Evolutionary conservation across 1,140 invertebrate genomes (phyloP).

Genomic region (Drosophila kikkawai): DNA sequence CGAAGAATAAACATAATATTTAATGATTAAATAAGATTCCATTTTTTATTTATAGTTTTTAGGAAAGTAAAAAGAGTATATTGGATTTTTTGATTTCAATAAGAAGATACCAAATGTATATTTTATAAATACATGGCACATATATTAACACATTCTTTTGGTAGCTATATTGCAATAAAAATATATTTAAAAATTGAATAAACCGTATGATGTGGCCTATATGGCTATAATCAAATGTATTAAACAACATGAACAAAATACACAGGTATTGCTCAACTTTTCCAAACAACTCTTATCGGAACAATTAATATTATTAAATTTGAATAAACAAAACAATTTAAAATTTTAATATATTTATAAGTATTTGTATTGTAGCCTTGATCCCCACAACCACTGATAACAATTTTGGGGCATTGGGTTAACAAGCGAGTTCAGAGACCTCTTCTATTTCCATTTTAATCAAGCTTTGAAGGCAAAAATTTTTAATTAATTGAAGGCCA

Average conservation of each 20-base stretch:
- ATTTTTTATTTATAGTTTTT: no score
- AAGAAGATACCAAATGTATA: no score
- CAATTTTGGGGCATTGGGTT: background rate
- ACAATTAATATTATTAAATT: background rate
- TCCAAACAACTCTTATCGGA: conserved; percentile 11
- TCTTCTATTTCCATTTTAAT: background rate
- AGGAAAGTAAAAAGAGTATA: no score
- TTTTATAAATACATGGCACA: no score
- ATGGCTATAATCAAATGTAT: background rate
- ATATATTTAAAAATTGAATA: no score
- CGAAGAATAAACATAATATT: no score
- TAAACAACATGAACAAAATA: background rate
- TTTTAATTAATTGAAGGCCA: background rate
- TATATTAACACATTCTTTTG: no score
- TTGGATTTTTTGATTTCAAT: no score
- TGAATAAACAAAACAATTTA: no score
- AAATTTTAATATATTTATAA: no score
- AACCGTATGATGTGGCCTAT: background rate
- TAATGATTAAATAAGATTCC: no score
- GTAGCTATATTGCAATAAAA: no score
- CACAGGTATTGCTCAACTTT: background rate
- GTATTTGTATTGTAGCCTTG: background rate
- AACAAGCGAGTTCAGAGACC: background rate
- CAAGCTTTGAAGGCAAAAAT: background rate
- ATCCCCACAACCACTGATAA: conserved; percentile 15